These are phyloP conservation scores for Morelia viridis DNA, from an alignment of 2,797 vertebrate species.

Conservation along the genomic window DNA sequence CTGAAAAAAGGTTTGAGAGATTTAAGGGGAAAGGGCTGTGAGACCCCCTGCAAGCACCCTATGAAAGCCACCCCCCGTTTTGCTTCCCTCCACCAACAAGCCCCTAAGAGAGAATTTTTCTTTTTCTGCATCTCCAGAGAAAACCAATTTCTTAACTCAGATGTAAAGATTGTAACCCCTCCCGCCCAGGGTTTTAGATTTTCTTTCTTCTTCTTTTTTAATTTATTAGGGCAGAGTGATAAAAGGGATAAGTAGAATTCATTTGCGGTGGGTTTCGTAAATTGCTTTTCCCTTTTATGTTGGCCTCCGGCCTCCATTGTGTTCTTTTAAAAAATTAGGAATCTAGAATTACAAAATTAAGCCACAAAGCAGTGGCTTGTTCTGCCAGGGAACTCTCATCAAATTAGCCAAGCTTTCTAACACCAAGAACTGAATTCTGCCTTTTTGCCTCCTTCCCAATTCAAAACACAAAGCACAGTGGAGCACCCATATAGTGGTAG, in stretches of 20 bases:
- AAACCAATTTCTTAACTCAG: neutral
- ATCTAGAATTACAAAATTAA: constrained; percentile 54
- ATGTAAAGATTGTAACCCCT: constrained; percentile 20
- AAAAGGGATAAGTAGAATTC: constrained; percentile 53
- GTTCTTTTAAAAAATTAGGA: constrained; percentile 41
- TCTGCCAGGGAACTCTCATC: constrained; percentile 14
- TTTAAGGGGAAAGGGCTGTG: too few species aligned
- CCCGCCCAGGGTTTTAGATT: constrained; percentile 37
- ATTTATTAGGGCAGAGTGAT: constrained; percentile 20
- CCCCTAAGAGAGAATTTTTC: constrained; percentile 42
- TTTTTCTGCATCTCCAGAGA: constrained; percentile 36
- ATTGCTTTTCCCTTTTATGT: constrained; percentile 67
- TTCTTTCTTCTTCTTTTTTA: constrained; percentile 41
- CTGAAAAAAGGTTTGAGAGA: too few species aligned
- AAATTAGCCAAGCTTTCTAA: neutral
- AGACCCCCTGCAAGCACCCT: neutral
- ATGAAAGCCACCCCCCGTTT: neutral
- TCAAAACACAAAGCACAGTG: neutral
- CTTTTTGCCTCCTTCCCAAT: neutral
- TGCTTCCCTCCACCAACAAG: neutral
- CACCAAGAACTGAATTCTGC: neutral
- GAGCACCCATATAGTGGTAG: too few species aligned
- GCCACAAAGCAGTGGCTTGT: constrained; percentile 45
- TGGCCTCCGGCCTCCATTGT: constrained; percentile 61
- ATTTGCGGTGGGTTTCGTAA: constrained; percentile 70